Evolutionary conservation across 2,797 vertebrate genomes (phyloP).

Genomic region (Urosaurus nigricauda): DNA sequence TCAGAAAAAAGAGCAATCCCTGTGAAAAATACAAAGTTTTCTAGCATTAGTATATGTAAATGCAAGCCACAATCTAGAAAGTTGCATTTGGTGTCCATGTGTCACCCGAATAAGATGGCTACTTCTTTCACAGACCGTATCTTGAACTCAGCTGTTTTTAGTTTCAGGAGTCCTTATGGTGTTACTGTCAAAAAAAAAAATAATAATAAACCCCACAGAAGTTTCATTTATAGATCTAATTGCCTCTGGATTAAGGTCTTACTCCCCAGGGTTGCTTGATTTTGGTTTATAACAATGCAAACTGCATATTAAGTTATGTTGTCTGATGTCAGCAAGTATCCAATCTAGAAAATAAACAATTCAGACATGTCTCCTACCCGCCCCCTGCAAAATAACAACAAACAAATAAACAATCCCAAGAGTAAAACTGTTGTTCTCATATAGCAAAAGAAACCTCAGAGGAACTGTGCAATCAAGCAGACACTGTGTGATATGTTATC

Average conservation of each 20-base stretch:
- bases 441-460: neutral
- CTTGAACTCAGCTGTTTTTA: neutral
- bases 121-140: neutral
- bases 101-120: neutral
- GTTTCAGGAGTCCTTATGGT: neutral
- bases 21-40: neutral
- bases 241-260: neutral
- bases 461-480: constrained; percentile 27
- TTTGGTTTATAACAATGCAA: constrained; percentile 17
- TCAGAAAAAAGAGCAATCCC: no score
- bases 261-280: neutral
- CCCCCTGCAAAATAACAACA: no score
- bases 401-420: no score
- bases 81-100: neutral
- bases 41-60: neutral
- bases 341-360: neutral
- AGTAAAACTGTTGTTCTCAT: constrained; percentile 8
- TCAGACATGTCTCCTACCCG: neutral
- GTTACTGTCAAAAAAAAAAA: neutral
- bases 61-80: neutral
- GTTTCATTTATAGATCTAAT: neutral
- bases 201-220: neutral
- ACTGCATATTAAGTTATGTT: neutral
- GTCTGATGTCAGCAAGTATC: neutral
- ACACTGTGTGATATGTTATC: neutral